Evolutionary conservation across 2,113 vertebrate species (phyloP), one percentile per base, ranked within the genome.

Genomic region (Rhynchopsitta pachyrhyncha): DNA sequence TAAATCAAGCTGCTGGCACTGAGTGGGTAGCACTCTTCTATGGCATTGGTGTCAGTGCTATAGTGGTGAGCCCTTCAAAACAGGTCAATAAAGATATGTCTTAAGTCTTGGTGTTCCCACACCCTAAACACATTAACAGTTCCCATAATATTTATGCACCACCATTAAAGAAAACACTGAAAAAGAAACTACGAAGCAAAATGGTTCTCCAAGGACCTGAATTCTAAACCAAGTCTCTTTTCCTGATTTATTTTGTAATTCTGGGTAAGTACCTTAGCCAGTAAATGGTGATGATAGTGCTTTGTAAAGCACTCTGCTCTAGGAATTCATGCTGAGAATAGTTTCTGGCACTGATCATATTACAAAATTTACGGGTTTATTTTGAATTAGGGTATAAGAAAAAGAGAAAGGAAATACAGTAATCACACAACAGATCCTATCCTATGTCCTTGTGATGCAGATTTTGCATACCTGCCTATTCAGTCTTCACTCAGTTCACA

Each of bases 161-260:
- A 70, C 39, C 37, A 50, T 86, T 88, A 81, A 70, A 86, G 60
- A 86, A 94, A 90, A 86, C 60, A 95, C 5, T 62, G 44, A 96
- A 70, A 44, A 75, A 92, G 88, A 92, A 94, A 93, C 57, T 73
- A 81, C 44, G 22, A 86, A 41, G 35, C 41, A 79, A 44, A 91
- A 84, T 41, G 77, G 37, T 73, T 91, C 82, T 93, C 68, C 71
- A 67, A 74, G 76, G 76, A 94, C 64, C 27, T 71, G 55, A 71
- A 75, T 92, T 92, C 44, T 70, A 70, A 82, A 80, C 33, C 50
- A 83, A 62, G 5, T 53, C 64, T 69, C 63, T 95, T 91, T 35
- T 74, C 42, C 71, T 63, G 76, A 89, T 88, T 93, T 91, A 81
- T 57, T 88, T 44, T 75, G 70, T 83, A 55, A 92, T 81, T 93